phyloP scores from a whole-genome alignment of 2,797 vertebrate genomes.

The Notoglanidium macrostoma region DNA sequence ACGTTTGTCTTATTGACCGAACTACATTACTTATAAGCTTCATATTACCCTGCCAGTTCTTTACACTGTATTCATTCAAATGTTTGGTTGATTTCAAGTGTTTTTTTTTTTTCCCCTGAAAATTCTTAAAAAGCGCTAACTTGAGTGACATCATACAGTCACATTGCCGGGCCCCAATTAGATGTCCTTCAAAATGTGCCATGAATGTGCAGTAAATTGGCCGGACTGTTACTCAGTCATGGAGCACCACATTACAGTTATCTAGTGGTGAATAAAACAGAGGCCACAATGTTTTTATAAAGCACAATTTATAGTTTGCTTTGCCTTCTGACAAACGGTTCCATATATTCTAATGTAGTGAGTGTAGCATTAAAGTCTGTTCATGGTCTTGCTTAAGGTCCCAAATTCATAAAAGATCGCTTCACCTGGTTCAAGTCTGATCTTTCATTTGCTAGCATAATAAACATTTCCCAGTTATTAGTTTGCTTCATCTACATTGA shows the following conservation, averaged over 20 bases:
- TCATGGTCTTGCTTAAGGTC: conserved; percentile 9
- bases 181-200: background rate
- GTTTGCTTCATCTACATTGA: background rate
- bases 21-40: background rate
- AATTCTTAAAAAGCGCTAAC: background rate
- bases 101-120: background rate
- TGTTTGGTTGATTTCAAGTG: background rate
- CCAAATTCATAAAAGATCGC: conserved; percentile 19
- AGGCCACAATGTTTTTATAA: background rate
- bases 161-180: background rate
- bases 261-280: background rate
- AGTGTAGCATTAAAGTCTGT: conserved; percentile 9
- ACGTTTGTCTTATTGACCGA: background rate
- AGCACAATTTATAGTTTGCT: background rate
- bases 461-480: conserved; percentile 2
- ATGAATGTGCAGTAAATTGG: background rate
- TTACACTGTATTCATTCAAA: background rate
- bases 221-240: background rate
- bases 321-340: conserved; percentile 12
- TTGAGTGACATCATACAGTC: background rate
- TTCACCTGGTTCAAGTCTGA: background rate
- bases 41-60: background rate
- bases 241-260: background rate
- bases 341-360: conserved; percentile 1
- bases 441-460: background rate